A percentile compares a stretch with the other conserved stretches of the same genome.
Conservation (phyloP, 2,797 vertebrate genomes). For the Strix occidentalis region DNA sequence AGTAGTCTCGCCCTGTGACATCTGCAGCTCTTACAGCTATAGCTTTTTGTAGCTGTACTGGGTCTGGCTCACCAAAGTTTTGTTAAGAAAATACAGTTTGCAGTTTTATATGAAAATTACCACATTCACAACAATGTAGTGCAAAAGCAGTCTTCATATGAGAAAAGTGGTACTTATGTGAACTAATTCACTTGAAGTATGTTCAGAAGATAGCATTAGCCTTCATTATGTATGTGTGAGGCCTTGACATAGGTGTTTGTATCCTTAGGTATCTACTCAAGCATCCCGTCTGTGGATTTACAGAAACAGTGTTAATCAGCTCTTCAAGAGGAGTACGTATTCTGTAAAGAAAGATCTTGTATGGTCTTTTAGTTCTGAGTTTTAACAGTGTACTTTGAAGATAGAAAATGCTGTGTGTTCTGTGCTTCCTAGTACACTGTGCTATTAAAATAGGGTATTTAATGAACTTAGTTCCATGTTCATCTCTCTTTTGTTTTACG, state of each 20-base stretch:
- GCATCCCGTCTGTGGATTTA: not conserved
- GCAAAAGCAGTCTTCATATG: not conserved
- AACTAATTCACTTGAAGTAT: not conserved
- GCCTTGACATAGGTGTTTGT: not conserved
- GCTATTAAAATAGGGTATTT: not conserved
- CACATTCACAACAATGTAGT: not conserved
- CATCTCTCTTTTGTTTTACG: not conserved
- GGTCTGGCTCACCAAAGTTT: not conserved
- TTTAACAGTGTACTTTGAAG: not conserved
- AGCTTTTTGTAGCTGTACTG: not conserved
- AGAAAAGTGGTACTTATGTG: not conserved
- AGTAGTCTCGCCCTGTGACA: not conserved
- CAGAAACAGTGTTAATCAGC: not conserved
- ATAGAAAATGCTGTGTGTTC: not conserved
- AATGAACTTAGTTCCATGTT: not conserved
- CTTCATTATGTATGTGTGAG: not conserved
- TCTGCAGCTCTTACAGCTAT: not conserved
- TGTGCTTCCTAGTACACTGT: not conserved
- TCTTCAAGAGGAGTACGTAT: not conserved
- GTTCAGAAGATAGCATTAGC: not conserved
- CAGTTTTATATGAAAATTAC: not conserved
- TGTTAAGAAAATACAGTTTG: not conserved
- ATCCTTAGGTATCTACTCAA: not conserved
- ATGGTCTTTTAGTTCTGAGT: not conserved
- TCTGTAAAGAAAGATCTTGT: not conserved